These are phyloP conservation scores for Liopterus haemorrhoidalis DNA, from an alignment of 2,888 invertebrate species.

Conservation along the genomic window DNA sequence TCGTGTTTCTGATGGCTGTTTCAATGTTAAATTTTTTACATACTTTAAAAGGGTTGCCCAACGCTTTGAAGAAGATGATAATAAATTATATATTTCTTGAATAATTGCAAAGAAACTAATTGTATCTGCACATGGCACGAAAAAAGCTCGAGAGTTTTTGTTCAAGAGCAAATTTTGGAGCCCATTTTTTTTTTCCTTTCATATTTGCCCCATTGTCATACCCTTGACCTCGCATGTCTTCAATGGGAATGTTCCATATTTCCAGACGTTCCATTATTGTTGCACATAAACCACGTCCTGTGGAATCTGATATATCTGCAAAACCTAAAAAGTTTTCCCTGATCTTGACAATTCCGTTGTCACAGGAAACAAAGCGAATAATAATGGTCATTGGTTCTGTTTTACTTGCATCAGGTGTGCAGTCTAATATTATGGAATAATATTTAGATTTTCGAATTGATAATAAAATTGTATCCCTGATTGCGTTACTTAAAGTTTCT, in stretches of 20 bases:
- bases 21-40: too few relatives aligned
- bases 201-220: conserved; percentile 24
- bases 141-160: conserved; percentile 15
- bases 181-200: conserved; percentile 17
- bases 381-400: conserved; percentile 29
- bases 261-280: conserved; percentile 14
- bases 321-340: conserved; percentile 23
- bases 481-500: conserved; percentile 14
- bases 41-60: too few relatives aligned
- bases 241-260: conserved; percentile 9
- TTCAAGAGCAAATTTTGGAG: conserved; percentile 17
- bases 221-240: conserved; percentile 16
- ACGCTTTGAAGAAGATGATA: conserved; percentile 24
- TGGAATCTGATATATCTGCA: conserved; percentile 11
- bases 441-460: conserved; percentile 16
- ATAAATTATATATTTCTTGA: conserved; percentile 27
- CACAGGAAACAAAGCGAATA: conserved; percentile 23
- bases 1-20: too few relatives aligned
- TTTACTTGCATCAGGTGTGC: conserved; percentile 28
- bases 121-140: conserved; percentile 16
- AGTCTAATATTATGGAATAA: conserved; percentile 26
- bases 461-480: conserved; percentile 21
- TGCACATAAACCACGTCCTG: conserved; percentile 15
- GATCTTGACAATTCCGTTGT: conserved; percentile 17
- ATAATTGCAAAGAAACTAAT: conserved; percentile 24